These are phyloP conservation scores for Scylla paramamosain DNA, from an alignment of 1,140 invertebrate species.

Conservation along the genomic window DNA sequence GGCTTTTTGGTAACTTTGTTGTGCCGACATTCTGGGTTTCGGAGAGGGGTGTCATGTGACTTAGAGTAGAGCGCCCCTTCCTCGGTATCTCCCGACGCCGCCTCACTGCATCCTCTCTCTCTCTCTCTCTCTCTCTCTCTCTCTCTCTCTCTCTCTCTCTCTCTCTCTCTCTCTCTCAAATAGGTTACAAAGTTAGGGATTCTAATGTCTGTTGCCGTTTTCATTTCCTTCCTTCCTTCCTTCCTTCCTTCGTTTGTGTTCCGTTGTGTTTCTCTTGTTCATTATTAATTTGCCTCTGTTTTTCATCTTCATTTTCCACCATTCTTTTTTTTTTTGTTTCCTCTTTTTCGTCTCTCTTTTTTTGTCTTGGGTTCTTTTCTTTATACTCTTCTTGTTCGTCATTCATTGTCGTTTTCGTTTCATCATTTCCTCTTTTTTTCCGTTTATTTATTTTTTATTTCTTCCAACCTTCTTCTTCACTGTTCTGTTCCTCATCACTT, in stretches of 20 bases:
- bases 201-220: too few species aligned
- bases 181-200: too few species aligned
- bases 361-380: background rate
- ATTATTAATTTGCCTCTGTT: too few species aligned
- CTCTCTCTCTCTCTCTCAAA: background rate
- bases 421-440: too few species aligned
- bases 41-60: background rate
- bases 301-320: background rate
- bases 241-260: too few species aligned
- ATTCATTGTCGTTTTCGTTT: too few species aligned
- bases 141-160: background rate
- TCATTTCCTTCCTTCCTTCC: too few species aligned
- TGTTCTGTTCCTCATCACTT: too few species aligned
- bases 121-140: background rate
- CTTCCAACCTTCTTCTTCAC: too few species aligned
- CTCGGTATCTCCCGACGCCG: background rate
- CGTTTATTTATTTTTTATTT: background rate
- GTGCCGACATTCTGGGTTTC: background rate
- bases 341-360: background rate
- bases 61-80: background rate
- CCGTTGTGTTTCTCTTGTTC: too few species aligned
- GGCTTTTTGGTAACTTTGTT: constrained; percentile 12
- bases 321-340: background rate
- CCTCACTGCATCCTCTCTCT: background rate
- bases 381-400: too few species aligned